Base-by-base conservation (phyloP, 2,797 vertebrate genomes). In the Lates japonicus region DNA sequence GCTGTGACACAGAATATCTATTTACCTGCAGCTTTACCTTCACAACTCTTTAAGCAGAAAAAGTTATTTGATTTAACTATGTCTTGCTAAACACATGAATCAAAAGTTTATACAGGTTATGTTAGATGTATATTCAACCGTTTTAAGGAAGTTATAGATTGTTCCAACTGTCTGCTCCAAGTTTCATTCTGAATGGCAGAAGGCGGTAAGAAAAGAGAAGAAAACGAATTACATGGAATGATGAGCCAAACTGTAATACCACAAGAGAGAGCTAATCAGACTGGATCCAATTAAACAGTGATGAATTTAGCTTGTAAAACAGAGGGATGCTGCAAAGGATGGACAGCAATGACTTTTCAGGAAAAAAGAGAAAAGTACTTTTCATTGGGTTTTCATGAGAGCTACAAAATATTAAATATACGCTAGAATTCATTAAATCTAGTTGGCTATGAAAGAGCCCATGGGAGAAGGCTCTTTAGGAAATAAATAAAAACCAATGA, bases 231-330 rank as follows among this genome's bases (percentile, higher is more conserved):
- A 76, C 8, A 65, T 20, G 46, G 46, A 82, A 55, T 5, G 11
- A 75, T 67, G 51, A 78, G 29, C 71, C 77, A 70, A 64, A 48
- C 37, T 20, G n/a, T 55, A 60, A 73, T 35, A 77, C 35, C 46
- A 74, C 54, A 31, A 35, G 25, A 29, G 39, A 64, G 41, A 35
- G 61, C 60, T 77, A 65, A 76, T 80, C 44, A 74, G 57, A 59
- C 42, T 51, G 25, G 25, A 65, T 80, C 66, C 67, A 75, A 79
- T 85, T 80, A 83, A 65, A 48, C 22, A 41, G 20, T 52, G 37
- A 62, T 66, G 35, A 37, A 52, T 76, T 58, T 3, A 33, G 3
- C 49, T 39, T 33, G n/a, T 66, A 31, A 72, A 69, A 69, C 29
- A 46, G 74, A 54, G 55, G 31, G 55, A 42, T 39, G 13, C 22